These are phyloP conservation scores for Drosophila melanogaster DNA, from an alignment of 1,140 invertebrate genomes.

Conservation along the genomic window DNA sequence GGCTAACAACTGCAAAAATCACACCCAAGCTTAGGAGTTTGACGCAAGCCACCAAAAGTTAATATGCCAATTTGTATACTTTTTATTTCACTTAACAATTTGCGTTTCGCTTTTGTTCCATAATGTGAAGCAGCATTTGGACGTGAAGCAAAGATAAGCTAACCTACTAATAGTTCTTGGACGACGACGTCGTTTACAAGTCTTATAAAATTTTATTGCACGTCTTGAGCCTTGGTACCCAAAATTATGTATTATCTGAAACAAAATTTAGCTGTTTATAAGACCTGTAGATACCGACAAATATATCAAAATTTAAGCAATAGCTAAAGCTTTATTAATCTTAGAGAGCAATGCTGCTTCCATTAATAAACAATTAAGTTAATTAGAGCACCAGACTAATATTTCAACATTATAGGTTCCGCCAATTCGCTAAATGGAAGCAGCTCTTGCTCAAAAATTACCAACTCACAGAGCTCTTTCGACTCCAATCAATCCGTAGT, in stretches of 20 bases:
- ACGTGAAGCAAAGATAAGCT: conserved; percentile 17
- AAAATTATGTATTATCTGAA: background rate
- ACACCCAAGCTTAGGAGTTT: conserved; percentile 78
- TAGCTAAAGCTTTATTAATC: background rate
- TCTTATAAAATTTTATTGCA: background rate
- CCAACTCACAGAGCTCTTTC: conserved; percentile 79
- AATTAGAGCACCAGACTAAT: conserved; percentile 1
- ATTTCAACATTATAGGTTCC: conserved; percentile 66
- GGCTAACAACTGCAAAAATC: conserved; percentile 78
- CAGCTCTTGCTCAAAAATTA: conserved; percentile 82
- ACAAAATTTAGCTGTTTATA: background rate
- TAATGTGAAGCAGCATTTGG: conserved; percentile 71
- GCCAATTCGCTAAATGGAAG: conserved; percentile 84
- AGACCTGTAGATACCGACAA: background rate
- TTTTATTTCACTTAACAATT: conserved; percentile 34
- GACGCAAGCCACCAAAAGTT: conserved; percentile 80
- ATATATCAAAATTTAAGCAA: conserved; percentile 6
- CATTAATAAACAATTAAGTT: conserved; percentile 36
- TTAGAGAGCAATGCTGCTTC: conserved; percentile 65
- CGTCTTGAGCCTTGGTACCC: too few relatives aligned
- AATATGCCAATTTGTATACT: conserved; percentile 74
- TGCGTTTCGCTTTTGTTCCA: conserved; percentile 48
- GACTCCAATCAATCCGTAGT: conserved; percentile 83
- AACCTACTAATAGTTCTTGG: background rate
- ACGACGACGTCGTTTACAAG: background rate